phyloP scores from a whole-genome alignment of 2,888 invertebrate species.

The Liposcelis brunnea region DNA sequence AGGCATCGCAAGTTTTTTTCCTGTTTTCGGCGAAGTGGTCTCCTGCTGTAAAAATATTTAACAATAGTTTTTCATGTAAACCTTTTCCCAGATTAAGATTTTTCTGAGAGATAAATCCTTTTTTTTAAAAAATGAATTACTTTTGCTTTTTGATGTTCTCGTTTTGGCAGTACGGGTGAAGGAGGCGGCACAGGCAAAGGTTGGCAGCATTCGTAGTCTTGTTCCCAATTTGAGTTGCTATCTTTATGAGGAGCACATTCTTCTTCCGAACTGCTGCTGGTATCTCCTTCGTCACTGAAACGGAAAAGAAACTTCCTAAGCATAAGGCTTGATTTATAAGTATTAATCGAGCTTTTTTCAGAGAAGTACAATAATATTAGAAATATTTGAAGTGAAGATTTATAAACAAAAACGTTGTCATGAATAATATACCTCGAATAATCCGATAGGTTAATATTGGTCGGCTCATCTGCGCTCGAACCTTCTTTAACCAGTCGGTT shows the following conservation, averaged over 20 bases:
- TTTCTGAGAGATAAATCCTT: too few relatives aligned
- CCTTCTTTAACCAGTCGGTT: conserved; percentile 63
- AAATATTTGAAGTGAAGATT: too few relatives aligned
- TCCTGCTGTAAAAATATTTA: background rate
- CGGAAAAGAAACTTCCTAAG: conserved; percentile 11
- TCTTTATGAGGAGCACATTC: conserved; percentile 16
- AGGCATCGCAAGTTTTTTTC: background rate
- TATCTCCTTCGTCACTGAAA: conserved; percentile 61
- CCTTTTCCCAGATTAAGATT: too few relatives aligned
- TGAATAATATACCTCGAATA: conserved; percentile 53
- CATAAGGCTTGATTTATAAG: background rate
- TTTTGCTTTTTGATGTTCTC: conserved; percentile 21
- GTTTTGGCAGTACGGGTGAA: conserved; percentile 42
- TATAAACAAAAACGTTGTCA: too few relatives aligned
- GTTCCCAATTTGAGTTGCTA: conserved; percentile 21
- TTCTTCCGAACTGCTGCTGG: conserved; percentile 52
- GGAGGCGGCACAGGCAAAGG: conserved; percentile 46
- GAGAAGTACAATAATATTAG: too few relatives aligned
- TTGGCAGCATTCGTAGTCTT: conserved; percentile 27
- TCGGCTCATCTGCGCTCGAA: conserved; percentile 75
- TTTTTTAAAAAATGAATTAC: too few relatives aligned
- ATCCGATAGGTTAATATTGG: conserved; percentile 70
- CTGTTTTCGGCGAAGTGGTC: background rate
- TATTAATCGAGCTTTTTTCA: background rate
- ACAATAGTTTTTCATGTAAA: too few relatives aligned